Base-by-base conservation (phyloP, 2,888 invertebrate genomes). In the Biston stratarius region DNA sequence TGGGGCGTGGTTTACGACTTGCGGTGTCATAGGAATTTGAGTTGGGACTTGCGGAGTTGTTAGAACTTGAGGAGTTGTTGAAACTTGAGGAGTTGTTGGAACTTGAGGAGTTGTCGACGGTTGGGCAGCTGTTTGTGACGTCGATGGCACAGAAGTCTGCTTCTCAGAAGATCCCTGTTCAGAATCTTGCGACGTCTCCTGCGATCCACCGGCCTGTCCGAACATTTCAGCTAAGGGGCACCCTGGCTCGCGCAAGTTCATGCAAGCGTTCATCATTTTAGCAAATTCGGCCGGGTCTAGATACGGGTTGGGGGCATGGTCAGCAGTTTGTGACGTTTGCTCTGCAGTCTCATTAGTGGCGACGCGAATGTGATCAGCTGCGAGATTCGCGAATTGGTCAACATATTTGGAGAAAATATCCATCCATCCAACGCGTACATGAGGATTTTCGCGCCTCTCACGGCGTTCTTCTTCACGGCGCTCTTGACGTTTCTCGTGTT, bases 341-440 rank as follows among this genome's bases (percentile, higher is more conserved):
- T 38, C 47, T 12, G 36, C 12, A 2, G 40, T 1, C 6, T 33
- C 48, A 57, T 38, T 14, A 65, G 64, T 42, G 63, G 77, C 51
- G 61, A 82, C 66, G 58, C 78, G 69, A 67, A 85, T 85, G 11
- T 88, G 77, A 69, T 94, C 92, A 1, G 92, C 94, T 0, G 94
- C 92, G 0, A 94, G 83, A 74, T 94, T 93, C 9, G 94, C 90
- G 82, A 94, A 95, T 74, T 95, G 94, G 69, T 94, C 94, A 83
- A 95, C 87, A 74, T 94, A 94, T 9, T 86, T 88, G 7, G 90
- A 79, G 64, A 95, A 89, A 38, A 89, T 89, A 0, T 95, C 92
- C 6, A 94, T 78, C 95, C 95, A 95, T 71, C 92, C 89, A 38
- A 49, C 33, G 24, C 64, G 63, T 82, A 82, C 40, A 74, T 61